Conservation (phyloP, 1,140 invertebrate genomes). For the Neodiprion lecontei region DNA sequence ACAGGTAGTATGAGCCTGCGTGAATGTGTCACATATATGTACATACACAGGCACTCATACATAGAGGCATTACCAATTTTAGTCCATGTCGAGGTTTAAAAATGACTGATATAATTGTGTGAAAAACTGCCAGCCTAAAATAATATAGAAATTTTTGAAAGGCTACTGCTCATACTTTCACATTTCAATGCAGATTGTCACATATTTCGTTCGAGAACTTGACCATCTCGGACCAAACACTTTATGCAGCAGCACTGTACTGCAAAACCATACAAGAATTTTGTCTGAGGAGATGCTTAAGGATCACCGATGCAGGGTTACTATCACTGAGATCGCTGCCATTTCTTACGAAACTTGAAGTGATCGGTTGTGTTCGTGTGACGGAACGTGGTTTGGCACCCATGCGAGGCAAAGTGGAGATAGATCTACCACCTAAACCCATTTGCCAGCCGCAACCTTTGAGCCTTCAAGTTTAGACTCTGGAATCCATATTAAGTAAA, state of each 20-base stretch:
- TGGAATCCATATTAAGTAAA: not conserved
- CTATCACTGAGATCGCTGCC: constrained; percentile 1
- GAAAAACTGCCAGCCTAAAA: not conserved
- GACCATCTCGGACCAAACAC: constrained; percentile 27
- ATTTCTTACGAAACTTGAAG: not conserved
- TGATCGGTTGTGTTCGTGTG: not conserved
- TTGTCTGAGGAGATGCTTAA: constrained; percentile 22
- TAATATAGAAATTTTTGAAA: no score
- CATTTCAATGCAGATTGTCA: constrained; percentile 3
- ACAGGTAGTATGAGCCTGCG: not conserved
- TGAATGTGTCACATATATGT: not conserved
- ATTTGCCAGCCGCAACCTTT: constrained; percentile 7
- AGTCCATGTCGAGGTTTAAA: not conserved
- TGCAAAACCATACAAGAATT: constrained; percentile 27
- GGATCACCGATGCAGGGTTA: constrained; percentile 27
- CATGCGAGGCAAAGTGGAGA: not conserved
- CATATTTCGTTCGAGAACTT: constrained; percentile 21
- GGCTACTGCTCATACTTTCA: not conserved
- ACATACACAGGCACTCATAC: not conserved
- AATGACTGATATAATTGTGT: not conserved
- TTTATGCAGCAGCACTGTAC: constrained; percentile 23
- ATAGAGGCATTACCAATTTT: not conserved
- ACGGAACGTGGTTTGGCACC: constrained; percentile 1
- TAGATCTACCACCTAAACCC: not conserved
- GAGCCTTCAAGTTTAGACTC: constrained; percentile 10